Evolutionary conservation across 1,140 invertebrate genomes (phyloP).

Genomic region (Neodiprion virginianus): DNA sequence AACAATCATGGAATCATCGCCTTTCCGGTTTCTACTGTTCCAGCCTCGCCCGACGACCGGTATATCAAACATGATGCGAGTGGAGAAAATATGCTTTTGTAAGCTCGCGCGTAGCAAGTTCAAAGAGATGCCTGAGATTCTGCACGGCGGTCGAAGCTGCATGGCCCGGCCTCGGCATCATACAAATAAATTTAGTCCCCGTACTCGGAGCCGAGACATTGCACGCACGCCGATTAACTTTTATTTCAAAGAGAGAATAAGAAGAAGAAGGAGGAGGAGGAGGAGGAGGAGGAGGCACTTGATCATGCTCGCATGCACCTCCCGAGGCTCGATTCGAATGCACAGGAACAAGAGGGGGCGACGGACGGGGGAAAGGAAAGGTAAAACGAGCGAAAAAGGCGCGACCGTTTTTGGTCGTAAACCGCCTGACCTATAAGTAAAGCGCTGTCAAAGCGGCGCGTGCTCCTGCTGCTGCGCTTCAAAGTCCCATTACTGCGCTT

Average conservation of each 20-base stretch:
- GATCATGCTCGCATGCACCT: no score
- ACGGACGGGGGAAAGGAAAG: background rate
- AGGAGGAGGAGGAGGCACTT: background rate
- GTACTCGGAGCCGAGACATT: background rate
- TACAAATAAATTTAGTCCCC: background rate
- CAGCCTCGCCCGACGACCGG: background rate
- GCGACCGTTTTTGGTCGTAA: constrained; percentile 1
- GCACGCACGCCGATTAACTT: constrained; percentile 4
- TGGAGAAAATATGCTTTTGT: constrained; percentile 4
- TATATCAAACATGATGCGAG: background rate
- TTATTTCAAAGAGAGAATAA: background rate
- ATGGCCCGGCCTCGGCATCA: background rate
- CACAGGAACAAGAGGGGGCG: background rate
- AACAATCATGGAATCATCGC: no score
- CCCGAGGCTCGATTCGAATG: no score
- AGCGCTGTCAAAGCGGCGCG: constrained; percentile 6
- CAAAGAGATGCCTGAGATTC: background rate
- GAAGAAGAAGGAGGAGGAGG: background rate
- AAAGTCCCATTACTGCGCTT: constrained; percentile 1
- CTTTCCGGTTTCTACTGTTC: background rate
- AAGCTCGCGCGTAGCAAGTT: background rate
- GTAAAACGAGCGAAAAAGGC: background rate
- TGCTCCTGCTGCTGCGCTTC: constrained; percentile 4
- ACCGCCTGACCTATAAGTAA: background rate
- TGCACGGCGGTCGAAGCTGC: background rate